Evolutionary conservation across 2,888 invertebrate genomes (phyloP), one percentile per base, ranked within the genome.

Genomic region (Mactromeris polynyma): DNA sequence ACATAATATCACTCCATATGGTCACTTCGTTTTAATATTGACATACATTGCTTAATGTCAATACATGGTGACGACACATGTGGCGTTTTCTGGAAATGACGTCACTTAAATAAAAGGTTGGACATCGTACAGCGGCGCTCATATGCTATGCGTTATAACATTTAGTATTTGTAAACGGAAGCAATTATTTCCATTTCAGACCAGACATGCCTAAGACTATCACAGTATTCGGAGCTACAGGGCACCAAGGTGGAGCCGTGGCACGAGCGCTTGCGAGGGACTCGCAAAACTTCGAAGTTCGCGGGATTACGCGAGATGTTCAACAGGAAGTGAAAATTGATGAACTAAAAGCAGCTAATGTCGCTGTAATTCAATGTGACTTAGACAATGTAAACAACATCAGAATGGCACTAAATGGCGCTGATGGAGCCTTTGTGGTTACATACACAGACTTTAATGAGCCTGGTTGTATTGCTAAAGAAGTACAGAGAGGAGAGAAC

Each of bases 361-460:
- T 93, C 2, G 91, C 94, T 6, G 90, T 94, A 21, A 83, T 94
- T 40, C 90, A 90, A 89, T 94, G 92, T 88, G 90, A 95, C 87
- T 89, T 94, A 4, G 91, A 93, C 69, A 91, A 94, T 84, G 87
- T 90, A 1, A 85, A 92, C 31, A 88, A 86, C 46, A 90, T 95
- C n/a, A 84, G 85, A 51, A 89, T 88, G 82, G 93, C 93, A 4
- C 82, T 95, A 3, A 86, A 83, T 31, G 93, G 93, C 2, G 89
- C 93, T 9, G 93, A 94, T 64, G 96, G 93, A 26, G 94, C 94
- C 82, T 96, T 96, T 86, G 92, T 96, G 33, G 93, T 94, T 40
- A 96, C 96, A 17, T 89, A 93, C 46, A 94, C 96, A 6, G 94
- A 96, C 85, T 95, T 95, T 86, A 88, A 85, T 46, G 93, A 95